Evolutionary conservation across 2,113 vertebrate species (phyloP), one percentile per base, ranked within the genome.

Genomic region (Eulemur rufifrons): DNA sequence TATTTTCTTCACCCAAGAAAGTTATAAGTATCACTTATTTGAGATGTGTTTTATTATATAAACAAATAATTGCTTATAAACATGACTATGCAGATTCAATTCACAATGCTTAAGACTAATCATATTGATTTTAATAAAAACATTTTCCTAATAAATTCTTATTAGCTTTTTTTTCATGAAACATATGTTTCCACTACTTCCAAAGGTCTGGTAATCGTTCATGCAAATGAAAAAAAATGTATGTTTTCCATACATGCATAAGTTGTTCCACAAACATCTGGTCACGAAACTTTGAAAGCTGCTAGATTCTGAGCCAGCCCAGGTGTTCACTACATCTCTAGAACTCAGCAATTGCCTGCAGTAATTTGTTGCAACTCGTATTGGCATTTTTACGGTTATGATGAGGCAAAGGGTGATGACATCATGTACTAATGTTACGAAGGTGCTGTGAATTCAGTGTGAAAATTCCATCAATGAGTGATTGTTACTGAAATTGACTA

Each of bases 261-360:
- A 97, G 23, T 95, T 98, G 81, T 95, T 98, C 97, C 96, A 98
- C 54, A 98, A 98, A 92, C 74, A 95, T 91, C 88, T 98, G 97
- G 81, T 32, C 96, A 95, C 18, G 61, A 97, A 96, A 93, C 63
- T 96, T 64, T 54, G 84, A 83, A 74, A 96, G 66, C 92, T 94
- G 68, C 77, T 95, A 71, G 69, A 83, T 87, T 95, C 39, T 34
- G 78, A 89, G 93, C 45, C 92, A 96, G 84, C 47, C 27, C 86
- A 97, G 52, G 78, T 97, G 89, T 95, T 98, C 91, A 42, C 12
- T 61, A 81, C 80, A 88, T 89, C 89, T 86, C 91, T 39, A 87
- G 76, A 92, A n/a, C 77, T 92, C 56, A 71, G 87, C 86, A 69
- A 85, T 90, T 83, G 87, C 81, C 84, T 63, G 88, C 47, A 97